Conservation (phyloP, 2,797 vertebrate species). For the Echeneis naucrates region DNA sequence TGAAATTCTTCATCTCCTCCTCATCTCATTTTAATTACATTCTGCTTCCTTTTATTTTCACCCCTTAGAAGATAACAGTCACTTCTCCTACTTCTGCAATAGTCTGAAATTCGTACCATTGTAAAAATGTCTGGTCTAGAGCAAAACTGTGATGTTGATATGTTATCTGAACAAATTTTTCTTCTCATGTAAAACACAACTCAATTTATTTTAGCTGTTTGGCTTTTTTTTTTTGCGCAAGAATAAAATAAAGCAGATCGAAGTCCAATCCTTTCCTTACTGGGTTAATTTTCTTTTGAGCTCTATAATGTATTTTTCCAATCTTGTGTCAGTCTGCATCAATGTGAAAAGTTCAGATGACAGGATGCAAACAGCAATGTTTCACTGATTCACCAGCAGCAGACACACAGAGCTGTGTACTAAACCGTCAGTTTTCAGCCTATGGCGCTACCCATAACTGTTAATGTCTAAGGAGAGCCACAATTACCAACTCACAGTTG, state of each 20-base stretch:
- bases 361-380: background rate
- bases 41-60: conserved; percentile 48
- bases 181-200: background rate
- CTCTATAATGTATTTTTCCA: background rate
- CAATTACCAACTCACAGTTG: too few relatives aligned
- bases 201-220: background rate
- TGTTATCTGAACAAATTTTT: background rate
- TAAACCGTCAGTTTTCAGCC: background rate
- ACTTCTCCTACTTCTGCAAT: conserved; percentile 2
- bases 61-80: conserved; percentile 33
- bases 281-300: background rate
- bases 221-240: background rate
- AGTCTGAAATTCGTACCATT: conserved; percentile 24
- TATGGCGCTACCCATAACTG: background rate
- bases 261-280: background rate
- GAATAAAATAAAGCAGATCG: background rate
- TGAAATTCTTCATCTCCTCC: conserved; percentile 39
- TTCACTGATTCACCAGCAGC: background rate
- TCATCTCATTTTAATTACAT: conserved; percentile 65
- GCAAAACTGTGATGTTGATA: conserved; percentile 17
- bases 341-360: background rate
- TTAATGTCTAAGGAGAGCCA: background rate
- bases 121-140: conserved; percentile 18
- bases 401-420: background rate
- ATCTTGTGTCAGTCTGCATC: background rate